Conservation (phyloP, 2,888 invertebrate species). For the Mythimna pallens region DNA sequence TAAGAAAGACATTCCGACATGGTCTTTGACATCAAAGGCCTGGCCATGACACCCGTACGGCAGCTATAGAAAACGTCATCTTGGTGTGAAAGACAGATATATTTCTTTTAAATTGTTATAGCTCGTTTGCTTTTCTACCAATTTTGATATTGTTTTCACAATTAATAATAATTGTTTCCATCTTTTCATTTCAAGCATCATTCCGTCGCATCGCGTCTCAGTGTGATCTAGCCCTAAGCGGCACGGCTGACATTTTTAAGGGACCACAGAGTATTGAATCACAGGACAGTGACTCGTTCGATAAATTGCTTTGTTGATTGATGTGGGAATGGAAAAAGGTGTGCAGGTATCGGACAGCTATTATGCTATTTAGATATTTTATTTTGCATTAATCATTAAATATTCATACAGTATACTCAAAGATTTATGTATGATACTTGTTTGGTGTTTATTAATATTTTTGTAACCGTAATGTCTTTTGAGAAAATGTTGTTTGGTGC, state of each 20-base stretch:
- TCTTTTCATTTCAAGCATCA: neutral
- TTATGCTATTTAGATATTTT: too few species aligned
- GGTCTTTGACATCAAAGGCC: too few species aligned
- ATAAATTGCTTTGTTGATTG: conserved; percentile 48
- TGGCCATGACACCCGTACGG: too few species aligned
- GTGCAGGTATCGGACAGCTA: neutral
- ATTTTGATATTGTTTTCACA: too few species aligned
- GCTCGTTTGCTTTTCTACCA: too few species aligned
- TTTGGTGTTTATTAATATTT: neutral
- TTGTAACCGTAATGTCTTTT: too few species aligned
- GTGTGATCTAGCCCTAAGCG: conserved; percentile 4
- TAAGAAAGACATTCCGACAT: too few species aligned
- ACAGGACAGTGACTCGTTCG: conserved; percentile 19
- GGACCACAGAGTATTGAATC: conserved; percentile 30
- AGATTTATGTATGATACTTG: conserved; percentile 11
- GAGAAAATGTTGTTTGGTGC: too few species aligned
- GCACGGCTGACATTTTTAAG: conserved; percentile 45
- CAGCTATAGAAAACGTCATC: too few species aligned
- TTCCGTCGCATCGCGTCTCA: neutral
- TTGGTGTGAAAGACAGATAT: too few species aligned
- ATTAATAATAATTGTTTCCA: too few species aligned
- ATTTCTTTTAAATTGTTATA: too few species aligned
- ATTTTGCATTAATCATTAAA: conserved; percentile 14
- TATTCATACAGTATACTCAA: conserved; percentile 40
- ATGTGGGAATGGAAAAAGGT: conserved; percentile 45